Evolutionary conservation across 2,113 vertebrate species (phyloP).

Genomic region (Maccullochella peelii): DNA sequence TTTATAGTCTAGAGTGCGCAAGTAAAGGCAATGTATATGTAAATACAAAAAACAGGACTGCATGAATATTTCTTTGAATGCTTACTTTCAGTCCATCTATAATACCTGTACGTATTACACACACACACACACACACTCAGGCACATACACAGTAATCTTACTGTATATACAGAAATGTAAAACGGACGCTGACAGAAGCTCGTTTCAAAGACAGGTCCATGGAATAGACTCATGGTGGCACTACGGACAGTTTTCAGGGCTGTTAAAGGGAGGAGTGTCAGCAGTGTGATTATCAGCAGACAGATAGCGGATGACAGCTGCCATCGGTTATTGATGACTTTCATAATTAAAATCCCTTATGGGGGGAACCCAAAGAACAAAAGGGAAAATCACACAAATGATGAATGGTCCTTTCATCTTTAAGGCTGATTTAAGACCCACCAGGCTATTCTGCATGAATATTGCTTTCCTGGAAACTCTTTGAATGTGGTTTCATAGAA

Average conservation of each 20-base stretch:
- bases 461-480: slow-evolving; percentile 72
- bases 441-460: slow-evolving; percentile 58
- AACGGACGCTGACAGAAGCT: slow-evolving; percentile 21
- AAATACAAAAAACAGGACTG: slow-evolving; percentile 46
- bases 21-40: slow-evolving; percentile 64
- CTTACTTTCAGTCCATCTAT: slow-evolving; percentile 1
- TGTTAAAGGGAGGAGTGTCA: slow-evolving; percentile 66
- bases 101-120: slow-evolving; percentile 3
- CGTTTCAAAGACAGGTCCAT: slow-evolving; percentile 35
- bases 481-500: slow-evolving; percentile 72
- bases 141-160: slow-evolving; percentile 21
- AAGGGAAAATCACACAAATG: slow-evolving; percentile 80
- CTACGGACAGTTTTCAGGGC: slow-evolving; percentile 43
- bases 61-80: slow-evolving; percentile 55
- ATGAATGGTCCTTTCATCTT: slow-evolving; percentile 82
- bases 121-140: neutral
- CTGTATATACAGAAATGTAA: slow-evolving; percentile 36
- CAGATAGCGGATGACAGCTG: slow-evolving; percentile 84
- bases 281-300: slow-evolving; percentile 76
- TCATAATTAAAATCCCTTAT: slow-evolving; percentile 85
- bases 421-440: slow-evolving; percentile 72
- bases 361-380: slow-evolving; percentile 75
- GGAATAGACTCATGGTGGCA: slow-evolving; percentile 20
- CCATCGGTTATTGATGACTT: slow-evolving; percentile 85
- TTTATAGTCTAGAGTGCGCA: slow-evolving; percentile 34